phyloP scores from a whole-genome alignment of 2,797 vertebrate genomes.

The Catharus ustulatus region DNA sequence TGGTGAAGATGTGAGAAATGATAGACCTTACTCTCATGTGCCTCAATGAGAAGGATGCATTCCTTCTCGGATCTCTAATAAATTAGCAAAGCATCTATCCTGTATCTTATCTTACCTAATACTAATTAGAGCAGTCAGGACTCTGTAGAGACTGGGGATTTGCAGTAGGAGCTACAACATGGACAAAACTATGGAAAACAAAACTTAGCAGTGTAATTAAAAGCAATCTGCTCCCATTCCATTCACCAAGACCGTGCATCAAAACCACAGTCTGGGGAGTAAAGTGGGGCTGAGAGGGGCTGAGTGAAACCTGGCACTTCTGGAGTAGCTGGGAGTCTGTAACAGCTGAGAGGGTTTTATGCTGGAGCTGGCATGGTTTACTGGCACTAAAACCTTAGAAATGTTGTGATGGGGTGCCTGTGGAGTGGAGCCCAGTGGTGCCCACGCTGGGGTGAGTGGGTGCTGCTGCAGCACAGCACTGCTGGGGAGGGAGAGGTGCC shows the following conservation, averaged over 20 bases:
- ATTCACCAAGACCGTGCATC: not conserved
- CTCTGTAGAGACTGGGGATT: not conserved
- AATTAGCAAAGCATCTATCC: not conserved
- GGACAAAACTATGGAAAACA: not conserved
- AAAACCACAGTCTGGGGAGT: fast-evolving
- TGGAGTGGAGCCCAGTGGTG: fast-evolving
- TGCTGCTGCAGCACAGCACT: fast-evolving
- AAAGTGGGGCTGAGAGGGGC: not conserved
- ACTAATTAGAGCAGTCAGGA: not conserved
- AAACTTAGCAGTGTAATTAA: not conserved
- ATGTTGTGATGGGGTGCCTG: not conserved
- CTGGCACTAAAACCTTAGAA: not conserved
- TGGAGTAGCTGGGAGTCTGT: not conserved
- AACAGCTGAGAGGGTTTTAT: not conserved
- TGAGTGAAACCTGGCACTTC: fast-evolving
- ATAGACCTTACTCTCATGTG: not conserved
- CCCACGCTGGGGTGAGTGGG: fast-evolving
- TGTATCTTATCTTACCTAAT: not conserved
- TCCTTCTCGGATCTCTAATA: not conserved
- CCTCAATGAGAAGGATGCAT: not conserved
- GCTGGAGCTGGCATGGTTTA: not conserved
- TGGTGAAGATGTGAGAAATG: not conserved
- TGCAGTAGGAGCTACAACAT: not conserved
- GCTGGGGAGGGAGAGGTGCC: not conserved
- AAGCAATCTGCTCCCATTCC: not conserved